Evolutionary conservation across 2,113 vertebrate species (phyloP), one percentile per base, ranked within the genome.

Genomic region (Coreoperca whiteheadi): DNA sequence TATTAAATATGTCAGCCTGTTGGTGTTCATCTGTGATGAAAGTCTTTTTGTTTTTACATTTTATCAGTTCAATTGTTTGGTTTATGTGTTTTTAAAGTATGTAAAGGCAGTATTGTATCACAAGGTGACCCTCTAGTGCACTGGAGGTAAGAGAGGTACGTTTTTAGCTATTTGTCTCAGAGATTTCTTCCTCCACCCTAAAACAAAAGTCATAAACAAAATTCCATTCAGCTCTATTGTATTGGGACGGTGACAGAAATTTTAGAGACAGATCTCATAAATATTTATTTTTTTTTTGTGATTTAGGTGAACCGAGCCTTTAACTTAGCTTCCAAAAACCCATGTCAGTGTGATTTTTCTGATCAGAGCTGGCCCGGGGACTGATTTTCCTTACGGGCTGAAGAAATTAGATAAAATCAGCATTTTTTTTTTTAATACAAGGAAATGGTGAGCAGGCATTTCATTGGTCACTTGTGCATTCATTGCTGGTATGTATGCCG

Each of bases 401-500:
- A n/a, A 67, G n/a, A 72, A 77, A 54, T 50, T 0, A 21, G n/a
- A 69, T 53, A 15, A 83, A 79, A 69, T 76, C 67, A 70, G 77
- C 64, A 51, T 85, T 77, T 87, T 34, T n/a, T 39, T 57, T 9
- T 0, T n/a, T n/a, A n/a, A n/a, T n/a, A 30, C 9, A 16, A 43
- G 32, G 0, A 68, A 65, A 39, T 63, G 32, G 43, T 43, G 63
- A 79, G 71, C 59, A 63, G 30, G 75, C 82, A 73, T 83, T 88
- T 84, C 51, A 43, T 82, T 82, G 64, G 82, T 86, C 74, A 18
- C 63, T 91, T 86, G 90, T 87, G 80, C 82, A 88, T 91, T 89
- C 87, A 89, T 88, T 6, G 79, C 60, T 64, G 67, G 74, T 63
- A 59, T 87, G 85, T 48, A 25, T 73, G 82, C 56, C 66, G 11